Base-by-base conservation (phyloP, 2,113 vertebrate species). In the Enhydra lutris region DNA sequence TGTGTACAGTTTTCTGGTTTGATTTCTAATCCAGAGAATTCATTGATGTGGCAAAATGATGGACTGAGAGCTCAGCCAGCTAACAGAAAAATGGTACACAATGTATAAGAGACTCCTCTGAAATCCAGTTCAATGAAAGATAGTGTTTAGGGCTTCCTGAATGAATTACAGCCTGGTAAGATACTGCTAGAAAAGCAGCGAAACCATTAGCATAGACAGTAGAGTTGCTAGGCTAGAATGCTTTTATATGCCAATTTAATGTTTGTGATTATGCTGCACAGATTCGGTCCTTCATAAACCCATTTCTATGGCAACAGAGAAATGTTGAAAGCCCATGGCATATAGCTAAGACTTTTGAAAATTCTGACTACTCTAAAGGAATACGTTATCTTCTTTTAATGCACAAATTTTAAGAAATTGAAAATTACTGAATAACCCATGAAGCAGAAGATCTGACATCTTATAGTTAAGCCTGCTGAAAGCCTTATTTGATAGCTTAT, bases 341-440 rank as follows among this genome's bases (percentile, higher is more conserved):
- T 89, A 92, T 80, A 94, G 92, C 59, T 39, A 97, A 96, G 97
- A 63, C 80, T 55, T 97, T 94, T 94, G 78, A 95, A 97, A 95
- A 84, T 92, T 65, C 97, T 97, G 57, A 42, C 59, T 94, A 45
- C 52, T 83, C 39, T 90, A 97, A 98, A 67, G 74, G 65, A 97
- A 97, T 89, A 96, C 21, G 45, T 91, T 98, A 97, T 95, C 95
- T 96, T 97, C 4, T 61, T 95, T 67, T 36, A 96, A 97, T 96
- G 87, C 55, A 96, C 92, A 96, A 94, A 97, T 98, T 97, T 50
- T 96, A 91, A 97, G 94, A 97, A 98, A 98, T 95, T 97, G 98
- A 97, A 97, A 97, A 97, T 81, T 97, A 93, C 81, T 97, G 98
- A 97, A 85, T 96, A 1, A 5, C 88, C 84, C 91, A 91, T 97